A percentile compares a stretch with the other conserved stretches of the same genome.
Conservation (phyloP, 2,797 vertebrate genomes). For the Ptychadena robeensis region DNA sequence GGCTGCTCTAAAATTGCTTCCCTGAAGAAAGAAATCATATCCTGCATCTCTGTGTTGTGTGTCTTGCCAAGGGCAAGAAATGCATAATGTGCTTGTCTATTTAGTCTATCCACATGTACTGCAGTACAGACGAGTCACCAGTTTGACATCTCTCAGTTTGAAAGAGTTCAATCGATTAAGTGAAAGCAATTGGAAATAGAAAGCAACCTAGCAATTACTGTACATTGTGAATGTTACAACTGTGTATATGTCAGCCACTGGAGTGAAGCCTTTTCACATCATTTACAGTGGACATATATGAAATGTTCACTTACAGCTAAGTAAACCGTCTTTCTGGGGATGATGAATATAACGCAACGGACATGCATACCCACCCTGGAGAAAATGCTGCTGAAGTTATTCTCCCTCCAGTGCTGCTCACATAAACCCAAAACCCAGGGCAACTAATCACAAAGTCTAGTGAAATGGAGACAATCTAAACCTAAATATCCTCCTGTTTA, state of each 20-base stretch:
- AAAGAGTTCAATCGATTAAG: neutral
- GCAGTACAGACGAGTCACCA: neutral
- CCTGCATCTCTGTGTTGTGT: neutral
- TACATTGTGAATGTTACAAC: neutral
- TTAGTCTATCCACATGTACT: neutral
- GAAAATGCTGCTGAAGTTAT: neutral
- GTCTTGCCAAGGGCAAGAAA: neutral
- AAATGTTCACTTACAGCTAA: neutral
- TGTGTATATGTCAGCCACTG: neutral
- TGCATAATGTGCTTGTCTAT: neutral
- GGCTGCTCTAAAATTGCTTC: conserved; percentile 14
- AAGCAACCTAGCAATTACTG: conserved; percentile 1
- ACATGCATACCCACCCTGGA: no score
- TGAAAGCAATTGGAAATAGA: conserved; percentile 3
- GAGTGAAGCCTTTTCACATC: neutral
- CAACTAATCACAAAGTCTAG: neutral
- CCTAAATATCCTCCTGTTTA: neutral
- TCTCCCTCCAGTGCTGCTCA: neutral
- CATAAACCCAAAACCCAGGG: no score
- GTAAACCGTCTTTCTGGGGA: neutral
- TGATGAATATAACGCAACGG: neutral
- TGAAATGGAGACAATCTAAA: neutral
- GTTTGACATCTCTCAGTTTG: neutral
- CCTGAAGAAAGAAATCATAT: conserved; percentile 17
- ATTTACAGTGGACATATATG: neutral